Conservation (phyloP, 2,113 vertebrate species). For the Proterorhinus semilunaris region DNA sequence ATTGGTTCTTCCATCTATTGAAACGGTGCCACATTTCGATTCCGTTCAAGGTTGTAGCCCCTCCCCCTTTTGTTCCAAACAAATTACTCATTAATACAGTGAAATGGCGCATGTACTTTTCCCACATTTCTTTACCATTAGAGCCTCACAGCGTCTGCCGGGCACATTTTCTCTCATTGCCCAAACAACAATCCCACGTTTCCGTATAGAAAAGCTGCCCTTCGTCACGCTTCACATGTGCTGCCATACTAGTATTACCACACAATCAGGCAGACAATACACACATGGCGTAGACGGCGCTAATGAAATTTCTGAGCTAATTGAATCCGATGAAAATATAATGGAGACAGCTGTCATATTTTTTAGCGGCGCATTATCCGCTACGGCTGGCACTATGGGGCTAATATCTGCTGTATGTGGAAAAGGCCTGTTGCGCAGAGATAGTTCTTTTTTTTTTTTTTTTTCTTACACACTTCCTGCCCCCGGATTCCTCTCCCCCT, state of each 20-base stretch:
- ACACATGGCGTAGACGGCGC: constrained; percentile 53
- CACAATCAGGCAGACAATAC: constrained; percentile 64
- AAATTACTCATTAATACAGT: too few relatives aligned
- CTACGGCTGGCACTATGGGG: constrained; percentile 39
- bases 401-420: constrained; percentile 35
- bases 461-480: constrained; percentile 10
- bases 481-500: constrained; percentile 3
- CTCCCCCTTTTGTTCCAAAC: too few relatives aligned
- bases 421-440: constrained; percentile 16
- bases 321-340: constrained; percentile 68
- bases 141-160: background rate
- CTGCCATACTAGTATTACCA: background rate
- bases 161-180: background rate
- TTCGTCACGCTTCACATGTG: background rate
- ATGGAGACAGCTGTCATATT: constrained; percentile 65
- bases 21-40: too few relatives aligned
- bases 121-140: too few relatives aligned
- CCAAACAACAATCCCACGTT: background rate
- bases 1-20: too few relatives aligned
- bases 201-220: background rate
- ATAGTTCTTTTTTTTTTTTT: constrained; percentile 10
- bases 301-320: constrained; percentile 69
- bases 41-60: too few relatives aligned
- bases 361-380: constrained; percentile 37
- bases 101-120: too few relatives aligned